Evolutionary conservation across 2,113 vertebrate genomes (phyloP).

Genomic region (Galemys pyrenaicus): DNA sequence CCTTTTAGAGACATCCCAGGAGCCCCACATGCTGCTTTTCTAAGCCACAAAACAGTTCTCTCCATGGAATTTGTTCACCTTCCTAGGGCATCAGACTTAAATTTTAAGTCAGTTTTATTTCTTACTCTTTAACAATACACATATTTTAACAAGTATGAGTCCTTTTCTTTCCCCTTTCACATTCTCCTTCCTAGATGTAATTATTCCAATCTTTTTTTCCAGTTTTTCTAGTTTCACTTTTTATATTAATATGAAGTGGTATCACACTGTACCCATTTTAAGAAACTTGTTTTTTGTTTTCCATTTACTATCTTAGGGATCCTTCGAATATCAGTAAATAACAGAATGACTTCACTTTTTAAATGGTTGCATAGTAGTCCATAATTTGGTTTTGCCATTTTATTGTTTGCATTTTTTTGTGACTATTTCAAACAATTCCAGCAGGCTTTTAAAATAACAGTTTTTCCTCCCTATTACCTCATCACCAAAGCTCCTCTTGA

Average conservation of each 20-base stretch:
- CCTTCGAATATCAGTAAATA: conserved; percentile 5
- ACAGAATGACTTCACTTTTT: conserved; percentile 48
- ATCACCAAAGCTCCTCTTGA: conserved; percentile 10
- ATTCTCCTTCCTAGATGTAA: conserved; percentile 40
- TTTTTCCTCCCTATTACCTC: not conserved
- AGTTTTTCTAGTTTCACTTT: conserved; percentile 38
- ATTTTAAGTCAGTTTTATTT: conserved; percentile 35
- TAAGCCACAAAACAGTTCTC: conserved; percentile 7
- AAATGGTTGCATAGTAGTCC: conserved; percentile 59
- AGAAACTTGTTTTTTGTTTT: conserved; percentile 12
- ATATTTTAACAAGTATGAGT: conserved; percentile 37
- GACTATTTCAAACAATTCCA: conserved; percentile 39
- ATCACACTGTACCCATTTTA: conserved; percentile 39
- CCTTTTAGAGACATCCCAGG: not conserved
- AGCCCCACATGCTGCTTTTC: conserved; percentile 34
- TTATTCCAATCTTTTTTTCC: conserved; percentile 8
- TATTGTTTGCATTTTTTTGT: conserved; percentile 50
- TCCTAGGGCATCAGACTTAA: conserved; percentile 30
- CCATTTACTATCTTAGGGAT: not conserved
- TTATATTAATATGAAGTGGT: conserved; percentile 6
- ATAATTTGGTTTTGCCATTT: conserved; percentile 21
- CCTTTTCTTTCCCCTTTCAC: not conserved
- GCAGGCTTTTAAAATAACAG: conserved; percentile 29
- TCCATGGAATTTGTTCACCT: conserved; percentile 1
- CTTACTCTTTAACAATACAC: conserved; percentile 14